Percentiles rank a stretch among this genome's conserved stretches.
Conservation (phyloP, 2,113 vertebrate species). For the Catagonus wagneri region DNA sequence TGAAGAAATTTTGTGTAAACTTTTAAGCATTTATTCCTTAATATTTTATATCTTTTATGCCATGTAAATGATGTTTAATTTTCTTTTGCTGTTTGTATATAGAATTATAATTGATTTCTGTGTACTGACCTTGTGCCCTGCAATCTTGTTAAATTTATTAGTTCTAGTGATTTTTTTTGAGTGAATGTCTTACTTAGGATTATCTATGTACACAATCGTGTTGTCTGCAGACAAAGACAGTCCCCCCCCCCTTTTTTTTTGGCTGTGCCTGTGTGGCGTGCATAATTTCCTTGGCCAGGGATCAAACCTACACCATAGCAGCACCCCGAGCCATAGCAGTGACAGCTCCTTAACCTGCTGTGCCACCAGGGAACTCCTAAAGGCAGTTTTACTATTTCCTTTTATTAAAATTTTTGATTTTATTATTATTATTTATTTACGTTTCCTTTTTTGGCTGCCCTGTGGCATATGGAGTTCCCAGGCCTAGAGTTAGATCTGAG, state of each 20-base stretch:
- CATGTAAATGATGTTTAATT: neutral
- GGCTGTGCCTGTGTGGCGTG: too few relatives aligned
- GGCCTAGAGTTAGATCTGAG: too few relatives aligned
- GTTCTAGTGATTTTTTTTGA: neutral
- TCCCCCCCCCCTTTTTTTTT: too few relatives aligned
- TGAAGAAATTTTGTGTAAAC: neutral
- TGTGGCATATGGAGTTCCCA: too few relatives aligned
- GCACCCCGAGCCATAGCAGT: too few relatives aligned
- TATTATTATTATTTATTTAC: too few relatives aligned
- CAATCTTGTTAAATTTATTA: conserved; percentile 12
- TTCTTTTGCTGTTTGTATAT: neutral
- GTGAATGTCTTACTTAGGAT: neutral
- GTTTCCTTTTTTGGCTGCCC: too few relatives aligned
- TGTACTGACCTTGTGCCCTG: neutral
- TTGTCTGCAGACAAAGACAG: neutral
- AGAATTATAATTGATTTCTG: neutral
- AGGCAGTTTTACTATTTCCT: neutral
- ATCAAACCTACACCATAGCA: too few relatives aligned
- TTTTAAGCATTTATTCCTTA: conserved; percentile 1
- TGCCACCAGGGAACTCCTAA: too few relatives aligned
- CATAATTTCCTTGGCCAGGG: too few relatives aligned
- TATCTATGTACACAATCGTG: neutral
- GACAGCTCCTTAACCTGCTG: too few relatives aligned
- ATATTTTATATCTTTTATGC: conserved; percentile 38
- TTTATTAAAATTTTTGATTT: neutral